Conservation (phyloP, 2,797 vertebrate species). For the Rhabdomys pumilio region DNA sequence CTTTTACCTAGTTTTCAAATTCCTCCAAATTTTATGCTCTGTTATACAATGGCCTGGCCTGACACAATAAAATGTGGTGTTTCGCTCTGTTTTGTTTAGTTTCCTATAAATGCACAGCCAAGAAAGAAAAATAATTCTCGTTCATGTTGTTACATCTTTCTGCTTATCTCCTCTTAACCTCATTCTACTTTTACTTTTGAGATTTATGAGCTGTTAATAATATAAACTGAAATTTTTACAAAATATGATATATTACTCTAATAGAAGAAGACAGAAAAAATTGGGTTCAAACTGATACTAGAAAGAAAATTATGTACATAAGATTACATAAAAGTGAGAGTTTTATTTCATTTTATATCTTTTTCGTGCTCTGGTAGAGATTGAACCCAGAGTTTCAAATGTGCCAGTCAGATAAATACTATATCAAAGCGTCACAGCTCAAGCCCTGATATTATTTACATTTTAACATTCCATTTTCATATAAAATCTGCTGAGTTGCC, state of each 20-base stretch:
- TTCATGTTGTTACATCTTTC: not conserved
- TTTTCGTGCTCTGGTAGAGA: not conserved
- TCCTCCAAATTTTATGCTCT: not conserved
- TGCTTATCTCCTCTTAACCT: not conserved
- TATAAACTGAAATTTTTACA: not conserved
- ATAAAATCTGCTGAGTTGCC: not conserved
- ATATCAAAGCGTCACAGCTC: fast-evolving
- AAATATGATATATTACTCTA: not conserved
- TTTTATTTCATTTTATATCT: not conserved
- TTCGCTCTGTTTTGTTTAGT: not conserved
- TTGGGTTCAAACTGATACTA: not conserved
- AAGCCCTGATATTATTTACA: not conserved
- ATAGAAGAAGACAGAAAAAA: not conserved
- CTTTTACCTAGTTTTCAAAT: not conserved
- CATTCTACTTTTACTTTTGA: not conserved
- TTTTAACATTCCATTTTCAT: not conserved
- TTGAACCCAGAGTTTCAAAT: not conserved
- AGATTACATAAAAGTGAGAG: not conserved
- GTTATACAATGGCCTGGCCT: not conserved
- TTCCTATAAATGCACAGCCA: not conserved
- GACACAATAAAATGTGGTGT: not conserved
- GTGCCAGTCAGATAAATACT: not conserved
- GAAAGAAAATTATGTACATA: not conserved
- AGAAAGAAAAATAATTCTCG: not conserved
- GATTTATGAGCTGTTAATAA: not conserved